Evolutionary conservation across 2,888 invertebrate species (phyloP).

Genomic region (Xiphydria camelus): DNA sequence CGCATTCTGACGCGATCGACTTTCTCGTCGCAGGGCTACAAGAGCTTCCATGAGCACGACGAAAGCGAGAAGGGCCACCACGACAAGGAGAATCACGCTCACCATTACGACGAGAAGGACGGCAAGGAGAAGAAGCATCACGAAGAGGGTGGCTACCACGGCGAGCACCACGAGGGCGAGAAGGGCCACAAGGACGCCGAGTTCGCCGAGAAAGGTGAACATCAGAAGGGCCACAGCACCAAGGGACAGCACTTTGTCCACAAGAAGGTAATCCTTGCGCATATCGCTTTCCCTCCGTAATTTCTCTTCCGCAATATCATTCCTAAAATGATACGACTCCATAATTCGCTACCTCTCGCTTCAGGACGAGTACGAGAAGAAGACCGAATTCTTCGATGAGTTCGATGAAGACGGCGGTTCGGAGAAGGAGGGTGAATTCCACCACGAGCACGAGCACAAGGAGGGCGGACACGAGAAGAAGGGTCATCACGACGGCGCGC

Average conservation of each 20-base stretch:
- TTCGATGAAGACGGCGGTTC: constrained; percentile 69
- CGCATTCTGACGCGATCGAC: no score
- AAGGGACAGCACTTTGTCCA: constrained; percentile 59
- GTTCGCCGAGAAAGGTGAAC: constrained; percentile 54
- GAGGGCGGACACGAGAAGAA: constrained; percentile 66
- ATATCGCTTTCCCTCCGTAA: no score
- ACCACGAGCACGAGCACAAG: constrained; percentile 60
- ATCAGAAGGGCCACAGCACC: constrained; percentile 58
- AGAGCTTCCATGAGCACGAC: constrained; percentile 49
- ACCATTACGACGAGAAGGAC: constrained; percentile 68
- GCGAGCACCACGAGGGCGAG: constrained; percentile 68
- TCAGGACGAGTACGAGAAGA: constrained; percentile 74
- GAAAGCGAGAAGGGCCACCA: constrained; percentile 64
- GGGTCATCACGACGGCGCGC: constrained; percentile 60
- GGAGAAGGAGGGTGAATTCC: constrained; percentile 68
- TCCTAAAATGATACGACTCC: no score
- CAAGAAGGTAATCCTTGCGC: constrained; percentile 53
- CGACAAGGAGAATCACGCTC: constrained; percentile 69
- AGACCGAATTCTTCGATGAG: constrained; percentile 77
- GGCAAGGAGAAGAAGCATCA: constrained; percentile 67
- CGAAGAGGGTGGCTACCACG: constrained; percentile 68
- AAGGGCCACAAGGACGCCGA: constrained; percentile 58
- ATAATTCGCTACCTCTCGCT: no score
- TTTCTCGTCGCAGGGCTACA: constrained; percentile 39
- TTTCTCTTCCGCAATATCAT: no score